Conservation (phyloP, 2,888 invertebrate species). For the Diadegma fenestrale region DNA sequence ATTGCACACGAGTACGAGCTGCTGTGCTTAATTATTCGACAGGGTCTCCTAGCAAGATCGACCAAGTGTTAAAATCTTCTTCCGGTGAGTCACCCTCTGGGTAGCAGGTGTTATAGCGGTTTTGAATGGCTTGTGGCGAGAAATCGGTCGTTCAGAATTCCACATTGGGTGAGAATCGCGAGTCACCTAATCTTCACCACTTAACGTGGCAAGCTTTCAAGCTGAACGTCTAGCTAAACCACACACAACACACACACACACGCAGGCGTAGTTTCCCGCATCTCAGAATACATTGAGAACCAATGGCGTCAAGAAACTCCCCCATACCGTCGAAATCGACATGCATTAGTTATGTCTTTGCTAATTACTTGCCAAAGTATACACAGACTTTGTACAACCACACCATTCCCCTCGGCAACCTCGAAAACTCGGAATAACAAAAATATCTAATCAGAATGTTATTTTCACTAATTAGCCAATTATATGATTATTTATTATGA, state of each 20-base stretch:
- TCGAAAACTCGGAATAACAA: not conserved
- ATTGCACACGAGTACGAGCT: not conserved
- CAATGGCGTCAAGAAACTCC: constrained; percentile 41
- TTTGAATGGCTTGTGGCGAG: constrained; percentile 50
- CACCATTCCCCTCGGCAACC: not conserved
- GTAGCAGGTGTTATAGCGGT: constrained; percentile 40
- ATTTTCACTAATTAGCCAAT: not conserved
- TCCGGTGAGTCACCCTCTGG: constrained; percentile 9
- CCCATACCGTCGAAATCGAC: constrained; percentile 33
- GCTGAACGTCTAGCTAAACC: constrained; percentile 25
- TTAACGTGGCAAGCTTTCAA: constrained; percentile 41
- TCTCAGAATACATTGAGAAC: constrained; percentile 13
- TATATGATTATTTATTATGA: not conserved
- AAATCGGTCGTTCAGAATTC: constrained; percentile 57
- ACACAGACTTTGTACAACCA: constrained; percentile 2
- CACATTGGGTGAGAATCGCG: constrained; percentile 49
- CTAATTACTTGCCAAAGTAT: constrained; percentile 51
- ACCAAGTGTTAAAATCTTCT: constrained; percentile 37
- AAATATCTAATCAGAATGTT: not conserved
- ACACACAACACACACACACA: not conserved
- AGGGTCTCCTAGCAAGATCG: constrained; percentile 20
- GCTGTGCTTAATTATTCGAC: constrained; percentile 19
- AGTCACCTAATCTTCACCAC: constrained; percentile 61
- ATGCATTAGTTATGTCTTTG: constrained; percentile 47
- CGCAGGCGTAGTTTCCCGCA: not conserved